These are phyloP conservation scores for Chrysomela aeneicollis DNA, from an alignment of 2,888 invertebrate genomes.

Conservation along the genomic window DNA sequence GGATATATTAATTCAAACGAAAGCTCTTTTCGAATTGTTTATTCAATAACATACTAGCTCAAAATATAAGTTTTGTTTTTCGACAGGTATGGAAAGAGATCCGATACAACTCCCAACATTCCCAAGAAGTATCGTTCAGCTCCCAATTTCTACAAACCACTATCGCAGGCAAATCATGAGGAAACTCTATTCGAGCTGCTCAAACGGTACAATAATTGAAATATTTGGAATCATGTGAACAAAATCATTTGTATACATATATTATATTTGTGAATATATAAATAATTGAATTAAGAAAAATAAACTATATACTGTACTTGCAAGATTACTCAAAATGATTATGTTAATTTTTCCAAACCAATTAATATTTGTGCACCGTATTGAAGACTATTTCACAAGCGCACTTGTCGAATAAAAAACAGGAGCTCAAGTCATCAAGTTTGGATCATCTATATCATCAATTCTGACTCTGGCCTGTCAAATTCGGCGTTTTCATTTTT, in stretches of 20 bases:
- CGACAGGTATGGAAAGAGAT: slow-evolving; percentile 39
- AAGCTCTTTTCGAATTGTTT: too few relatives aligned
- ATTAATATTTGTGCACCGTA: too few relatives aligned
- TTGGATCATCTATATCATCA: too few relatives aligned
- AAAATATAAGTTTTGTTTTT: not conserved
- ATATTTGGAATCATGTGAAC: not conserved
- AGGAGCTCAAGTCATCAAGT: too few relatives aligned
- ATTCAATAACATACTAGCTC: too few relatives aligned
- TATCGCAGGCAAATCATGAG: slow-evolving; percentile 19
- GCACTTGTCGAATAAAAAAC: too few relatives aligned
- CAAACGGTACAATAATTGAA: slow-evolving; percentile 13
- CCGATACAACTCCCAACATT: slow-evolving; percentile 22
- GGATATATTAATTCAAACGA: too few relatives aligned
- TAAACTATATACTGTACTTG: not conserved
- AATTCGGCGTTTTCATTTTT: too few relatives aligned
- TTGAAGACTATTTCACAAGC: too few relatives aligned
- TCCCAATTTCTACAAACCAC: slow-evolving; percentile 22
- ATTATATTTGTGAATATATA: not conserved
- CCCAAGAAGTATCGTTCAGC: slow-evolving; percentile 29
- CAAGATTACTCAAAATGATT: too few relatives aligned
- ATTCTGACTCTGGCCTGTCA: too few relatives aligned
- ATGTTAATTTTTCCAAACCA: too few relatives aligned
- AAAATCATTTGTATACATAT: not conserved
- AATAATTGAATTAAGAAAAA: not conserved
- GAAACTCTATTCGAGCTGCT: slow-evolving; percentile 26